phyloP scores from a whole-genome alignment of 2,113 vertebrate genomes.

The Haliaeetus leucogaster region DNA sequence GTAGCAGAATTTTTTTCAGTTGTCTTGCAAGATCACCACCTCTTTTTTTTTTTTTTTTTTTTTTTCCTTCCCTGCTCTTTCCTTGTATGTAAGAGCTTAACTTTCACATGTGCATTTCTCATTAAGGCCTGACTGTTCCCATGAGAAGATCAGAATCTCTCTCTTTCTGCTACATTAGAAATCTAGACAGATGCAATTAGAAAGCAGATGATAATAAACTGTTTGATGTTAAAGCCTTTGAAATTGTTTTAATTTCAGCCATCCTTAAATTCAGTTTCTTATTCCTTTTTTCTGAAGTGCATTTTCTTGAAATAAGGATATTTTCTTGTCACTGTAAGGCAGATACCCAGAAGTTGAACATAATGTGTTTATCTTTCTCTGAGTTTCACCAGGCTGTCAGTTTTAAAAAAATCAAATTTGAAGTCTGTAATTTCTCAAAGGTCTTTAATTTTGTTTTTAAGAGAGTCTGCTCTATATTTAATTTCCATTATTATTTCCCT shows the following conservation, averaged over 20 bases:
- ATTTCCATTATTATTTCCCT: conserved; percentile 25
- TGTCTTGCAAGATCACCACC: neutral
- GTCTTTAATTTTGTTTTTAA: conserved; percentile 45
- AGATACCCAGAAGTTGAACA: neutral
- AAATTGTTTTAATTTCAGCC: neutral
- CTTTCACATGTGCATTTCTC: neutral
- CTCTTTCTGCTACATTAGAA: conserved; percentile 18
- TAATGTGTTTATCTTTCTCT: conserved; percentile 21
- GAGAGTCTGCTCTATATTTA: neutral
- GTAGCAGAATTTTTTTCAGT: neutral
- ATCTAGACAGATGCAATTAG: conserved; percentile 9
- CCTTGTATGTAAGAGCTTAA: neutral
- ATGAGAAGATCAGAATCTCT: neutral
- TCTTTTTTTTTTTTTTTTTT: neutral
- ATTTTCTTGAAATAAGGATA: neutral
- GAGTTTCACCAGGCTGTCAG: neutral
- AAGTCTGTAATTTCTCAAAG: conserved; percentile 1
- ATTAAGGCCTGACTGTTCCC: neutral
- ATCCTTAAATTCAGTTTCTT: neutral
- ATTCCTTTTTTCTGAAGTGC: neutral
- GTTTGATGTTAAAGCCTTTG: conserved; percentile 29
- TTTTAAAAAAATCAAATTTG: neutral
- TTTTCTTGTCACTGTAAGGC: conserved; percentile 6
- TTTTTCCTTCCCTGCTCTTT: no score
- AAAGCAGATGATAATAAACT: conserved; percentile 18